A percentile compares a stretch with the other conserved stretches of the same genome.
Evolutionary conservation across 2,113 vertebrate genomes (phyloP).

Genomic region (Chaetorhynchus papuensis): DNA sequence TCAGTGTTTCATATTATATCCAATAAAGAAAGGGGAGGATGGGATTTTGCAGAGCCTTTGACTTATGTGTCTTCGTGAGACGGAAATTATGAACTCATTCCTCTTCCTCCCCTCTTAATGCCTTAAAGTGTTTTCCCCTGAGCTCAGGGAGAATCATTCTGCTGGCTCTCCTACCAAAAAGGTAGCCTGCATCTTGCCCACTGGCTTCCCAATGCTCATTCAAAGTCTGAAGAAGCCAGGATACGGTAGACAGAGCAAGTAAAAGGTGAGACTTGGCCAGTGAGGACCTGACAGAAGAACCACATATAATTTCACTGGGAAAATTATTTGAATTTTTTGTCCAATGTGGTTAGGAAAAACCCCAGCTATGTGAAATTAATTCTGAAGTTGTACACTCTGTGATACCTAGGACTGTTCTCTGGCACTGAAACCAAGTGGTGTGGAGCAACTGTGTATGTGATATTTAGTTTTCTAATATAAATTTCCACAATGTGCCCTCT

Average conservation of each 20-base stretch:
- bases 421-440: not conserved
- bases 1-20: not conserved
- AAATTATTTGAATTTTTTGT: not conserved
- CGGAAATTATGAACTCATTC: not conserved
- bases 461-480: not conserved
- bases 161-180: not conserved
- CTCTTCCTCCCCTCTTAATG: not conserved
- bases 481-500: not conserved
- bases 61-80: not conserved
- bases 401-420: not conserved
- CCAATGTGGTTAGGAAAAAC: not conserved
- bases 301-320: not conserved
- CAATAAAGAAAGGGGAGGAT: not conserved
- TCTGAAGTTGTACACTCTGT: not conserved
- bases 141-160: not conserved
- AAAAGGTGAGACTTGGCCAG: not conserved
- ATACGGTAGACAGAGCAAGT: not conserved
- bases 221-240: not conserved
- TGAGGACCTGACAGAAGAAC: not conserved
- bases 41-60: not conserved
- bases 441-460: accelerated
- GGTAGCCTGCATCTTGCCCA: not conserved
- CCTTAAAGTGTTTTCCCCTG: not conserved
- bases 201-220: not conserved
- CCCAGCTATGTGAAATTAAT: not conserved